phyloP scores from a whole-genome alignment of 2,888 invertebrate genomes.

The Harpalus rubripes region DNA sequence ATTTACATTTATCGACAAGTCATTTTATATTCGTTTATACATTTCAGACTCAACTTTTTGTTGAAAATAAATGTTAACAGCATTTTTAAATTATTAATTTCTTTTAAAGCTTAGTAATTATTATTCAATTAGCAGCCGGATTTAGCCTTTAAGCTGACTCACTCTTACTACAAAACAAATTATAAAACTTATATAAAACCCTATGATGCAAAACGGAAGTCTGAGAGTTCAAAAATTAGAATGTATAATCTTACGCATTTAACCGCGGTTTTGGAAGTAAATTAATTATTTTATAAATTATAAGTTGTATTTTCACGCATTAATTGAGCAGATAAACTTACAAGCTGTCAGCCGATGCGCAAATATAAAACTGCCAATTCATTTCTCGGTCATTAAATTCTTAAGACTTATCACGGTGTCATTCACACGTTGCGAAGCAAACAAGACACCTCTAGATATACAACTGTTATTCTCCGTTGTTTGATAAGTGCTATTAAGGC shows the following conservation, averaged over 20 bases:
- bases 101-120: conserved; percentile 43
- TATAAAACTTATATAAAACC: conserved; percentile 12
- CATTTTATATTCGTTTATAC: background rate
- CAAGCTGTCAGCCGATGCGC: background rate
- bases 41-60: background rate
- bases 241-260: conserved; percentile 47
- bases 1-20: conserved; percentile 3
- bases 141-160: conserved; percentile 33
- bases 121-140: conserved; percentile 42
- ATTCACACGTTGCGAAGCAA: conserved; percentile 13
- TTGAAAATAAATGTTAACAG: conserved; percentile 8
- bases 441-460: conserved; percentile 32
- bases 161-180: conserved; percentile 19
- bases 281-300: background rate
- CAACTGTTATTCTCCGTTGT: conserved; percentile 49
- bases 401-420: conserved; percentile 35
- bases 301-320: background rate
- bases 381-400: background rate
- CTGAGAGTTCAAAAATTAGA: conserved; percentile 46
- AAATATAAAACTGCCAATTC: conserved; percentile 35
- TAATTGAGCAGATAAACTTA: background rate
- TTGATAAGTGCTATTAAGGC: conserved; percentile 53
- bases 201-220: conserved; percentile 48
- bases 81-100: conserved; percentile 11
- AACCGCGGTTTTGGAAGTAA: background rate